Percentiles rank a stretch among this genome's conserved stretches.
Evolutionary conservation across 2,888 invertebrate genomes (phyloP).

Genomic region (Melolontha melolontha): DNA sequence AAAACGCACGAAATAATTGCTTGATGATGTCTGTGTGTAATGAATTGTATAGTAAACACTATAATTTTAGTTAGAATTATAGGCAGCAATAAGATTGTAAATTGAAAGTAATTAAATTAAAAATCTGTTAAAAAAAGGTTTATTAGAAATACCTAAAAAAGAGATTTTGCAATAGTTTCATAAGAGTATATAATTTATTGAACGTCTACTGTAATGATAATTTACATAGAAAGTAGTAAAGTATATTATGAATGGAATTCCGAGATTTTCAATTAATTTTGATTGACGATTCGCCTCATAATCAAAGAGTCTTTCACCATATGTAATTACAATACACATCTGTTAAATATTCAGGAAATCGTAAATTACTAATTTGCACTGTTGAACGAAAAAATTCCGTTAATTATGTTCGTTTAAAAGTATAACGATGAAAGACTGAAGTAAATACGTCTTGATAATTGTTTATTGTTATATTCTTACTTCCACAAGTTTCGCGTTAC

Average conservation of each 20-base stretch:
- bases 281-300: too few species aligned
- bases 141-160: too few species aligned
- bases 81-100: too few species aligned
- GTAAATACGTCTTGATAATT: conserved; percentile 1
- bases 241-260: conserved; percentile 6
- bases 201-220: not conserved
- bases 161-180: too few species aligned
- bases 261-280: not conserved
- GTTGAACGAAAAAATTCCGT: too few species aligned
- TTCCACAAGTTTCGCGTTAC: conserved; percentile 11
- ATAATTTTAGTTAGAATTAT: too few species aligned
- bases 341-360: conserved; percentile 4
- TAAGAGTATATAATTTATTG: too few species aligned
- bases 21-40: too few species aligned
- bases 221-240: not conserved
- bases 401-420: conserved; percentile 5
- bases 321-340: conserved; percentile 18
- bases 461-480: conserved; percentile 8
- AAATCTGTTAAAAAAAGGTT: too few species aligned
- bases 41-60: too few species aligned
- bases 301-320: not conserved
- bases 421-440: not conserved
- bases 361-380: conserved; percentile 1
- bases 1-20: too few species aligned
- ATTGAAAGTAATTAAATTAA: too few species aligned